These are phyloP conservation scores for Crotalus viridis DNA, from an alignment of 2,113 vertebrate genomes.

Conservation along the genomic window DNA sequence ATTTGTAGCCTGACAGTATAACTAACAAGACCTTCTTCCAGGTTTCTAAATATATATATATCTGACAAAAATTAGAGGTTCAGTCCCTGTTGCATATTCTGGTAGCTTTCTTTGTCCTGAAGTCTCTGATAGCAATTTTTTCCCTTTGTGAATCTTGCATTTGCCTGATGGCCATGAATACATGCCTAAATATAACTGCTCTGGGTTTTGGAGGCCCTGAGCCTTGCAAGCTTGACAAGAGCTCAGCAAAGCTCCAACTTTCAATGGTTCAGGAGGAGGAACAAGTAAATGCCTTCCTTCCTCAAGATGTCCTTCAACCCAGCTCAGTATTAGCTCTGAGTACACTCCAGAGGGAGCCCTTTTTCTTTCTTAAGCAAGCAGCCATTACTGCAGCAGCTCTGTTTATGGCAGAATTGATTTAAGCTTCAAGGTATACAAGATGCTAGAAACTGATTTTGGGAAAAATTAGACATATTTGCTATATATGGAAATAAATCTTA, in stretches of 20 bases:
- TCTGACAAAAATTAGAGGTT: background rate
- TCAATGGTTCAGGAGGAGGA: background rate
- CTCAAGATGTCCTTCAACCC: background rate
- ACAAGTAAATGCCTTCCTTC: background rate
- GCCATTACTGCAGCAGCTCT: background rate
- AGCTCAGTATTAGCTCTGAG: background rate
- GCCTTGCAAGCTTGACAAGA: background rate
- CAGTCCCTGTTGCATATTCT: background rate
- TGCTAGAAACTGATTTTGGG: background rate
- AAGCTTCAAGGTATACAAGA: background rate
- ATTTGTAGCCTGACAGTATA: background rate
- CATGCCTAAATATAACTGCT: constrained; percentile 29
- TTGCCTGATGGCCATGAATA: constrained; percentile 21
- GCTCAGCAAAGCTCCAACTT: background rate
- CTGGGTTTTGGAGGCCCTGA: background rate
- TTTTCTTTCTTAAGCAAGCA: background rate
- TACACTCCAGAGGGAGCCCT: constrained; percentile 57
- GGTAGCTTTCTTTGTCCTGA: background rate
- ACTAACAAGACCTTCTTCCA: accelerated
- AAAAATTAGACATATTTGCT: background rate
- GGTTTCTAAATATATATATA: constrained; percentile 27
- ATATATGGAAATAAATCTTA: background rate
- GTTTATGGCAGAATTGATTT: background rate
- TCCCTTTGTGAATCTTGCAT: constrained; percentile 26
- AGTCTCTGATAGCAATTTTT: background rate